Percentiles rank a stretch among this genome's conserved stretches.
Conservation (phyloP, 1,140 invertebrate genomes). For the Lethrus apterus region DNA sequence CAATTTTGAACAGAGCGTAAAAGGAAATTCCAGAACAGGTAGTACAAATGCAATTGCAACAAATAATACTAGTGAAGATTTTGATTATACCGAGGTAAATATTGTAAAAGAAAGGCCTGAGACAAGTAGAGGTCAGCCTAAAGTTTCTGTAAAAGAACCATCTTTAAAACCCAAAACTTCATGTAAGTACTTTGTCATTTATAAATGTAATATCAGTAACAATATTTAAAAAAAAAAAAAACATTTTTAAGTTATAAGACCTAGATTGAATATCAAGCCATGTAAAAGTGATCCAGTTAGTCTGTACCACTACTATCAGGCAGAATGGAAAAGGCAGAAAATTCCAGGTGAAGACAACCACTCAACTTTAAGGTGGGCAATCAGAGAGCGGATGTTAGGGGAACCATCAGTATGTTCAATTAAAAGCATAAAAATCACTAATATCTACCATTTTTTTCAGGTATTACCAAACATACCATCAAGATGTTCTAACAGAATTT, state of each 20-base stretch:
- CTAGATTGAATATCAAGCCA: constrained; percentile 33
- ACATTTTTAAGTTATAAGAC: constrained; percentile 47
- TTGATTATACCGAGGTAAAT: background rate
- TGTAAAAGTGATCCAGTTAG: constrained; percentile 60
- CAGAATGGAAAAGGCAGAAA: constrained; percentile 63
- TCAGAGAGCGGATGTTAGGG: constrained; percentile 51
- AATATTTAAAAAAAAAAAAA: constrained; percentile 5
- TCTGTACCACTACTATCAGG: constrained; percentile 66
- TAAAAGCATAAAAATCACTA: no score
- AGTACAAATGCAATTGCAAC: background rate
- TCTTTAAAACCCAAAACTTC: constrained; percentile 21
- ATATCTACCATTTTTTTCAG: no score
- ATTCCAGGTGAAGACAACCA: constrained; percentile 60
- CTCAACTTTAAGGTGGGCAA: constrained; percentile 53
- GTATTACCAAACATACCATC: no score
- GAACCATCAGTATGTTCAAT: constrained; percentile 23
- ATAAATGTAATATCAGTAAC: constrained; percentile 2
- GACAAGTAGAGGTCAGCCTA: background rate
- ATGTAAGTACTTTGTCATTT: constrained; percentile 19
- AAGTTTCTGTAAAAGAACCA: constrained; percentile 1
- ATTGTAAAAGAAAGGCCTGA: background rate
- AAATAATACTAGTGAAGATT: background rate
- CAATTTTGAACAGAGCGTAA: no score
- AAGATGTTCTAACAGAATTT: no score
- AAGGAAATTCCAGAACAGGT: background rate